These are phyloP conservation scores for Latheticus oryzae DNA, from an alignment of 2,888 invertebrate genomes.

Conservation along the genomic window DNA sequence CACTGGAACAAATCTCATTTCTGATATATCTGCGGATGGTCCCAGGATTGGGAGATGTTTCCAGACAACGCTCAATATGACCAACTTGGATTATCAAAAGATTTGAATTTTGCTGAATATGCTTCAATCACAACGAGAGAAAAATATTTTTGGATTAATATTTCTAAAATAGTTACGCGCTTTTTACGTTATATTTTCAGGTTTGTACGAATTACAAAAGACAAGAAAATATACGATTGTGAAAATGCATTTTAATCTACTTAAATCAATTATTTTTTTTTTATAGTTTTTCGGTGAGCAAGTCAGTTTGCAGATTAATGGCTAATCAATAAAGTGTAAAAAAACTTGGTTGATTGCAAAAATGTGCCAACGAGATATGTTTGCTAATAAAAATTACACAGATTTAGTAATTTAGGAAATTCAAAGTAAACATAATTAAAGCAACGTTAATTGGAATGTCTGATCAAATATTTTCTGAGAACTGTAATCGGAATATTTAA, in stretches of 20 bases:
- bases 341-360: no score
- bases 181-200: no score
- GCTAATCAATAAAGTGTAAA: no score
- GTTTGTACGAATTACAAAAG: constrained; percentile 9
- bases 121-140: constrained; percentile 32
- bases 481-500: no score
- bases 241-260: constrained; percentile 34
- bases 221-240: constrained; percentile 33
- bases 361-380: no score
- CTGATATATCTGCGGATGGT: constrained; percentile 29
- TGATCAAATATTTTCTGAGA: no score
- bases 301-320: constrained; percentile 13
- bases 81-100: constrained; percentile 37
- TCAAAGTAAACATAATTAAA: no score
- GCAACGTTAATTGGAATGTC: no score
- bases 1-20: constrained; percentile 29
- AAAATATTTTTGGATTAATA: constrained; percentile 32
- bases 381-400: no score
- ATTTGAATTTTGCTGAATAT: constrained; percentile 38
- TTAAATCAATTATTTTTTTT: constrained; percentile 35
- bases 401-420: no score
- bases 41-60: constrained; percentile 14
- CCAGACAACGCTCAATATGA: constrained; percentile 29
- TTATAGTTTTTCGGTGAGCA: constrained; percentile 27
- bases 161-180: no score